These are phyloP conservation scores for Sebastes schlegelii DNA, from an alignment of 2,113 vertebrate species.

Conservation along the genomic window DNA sequence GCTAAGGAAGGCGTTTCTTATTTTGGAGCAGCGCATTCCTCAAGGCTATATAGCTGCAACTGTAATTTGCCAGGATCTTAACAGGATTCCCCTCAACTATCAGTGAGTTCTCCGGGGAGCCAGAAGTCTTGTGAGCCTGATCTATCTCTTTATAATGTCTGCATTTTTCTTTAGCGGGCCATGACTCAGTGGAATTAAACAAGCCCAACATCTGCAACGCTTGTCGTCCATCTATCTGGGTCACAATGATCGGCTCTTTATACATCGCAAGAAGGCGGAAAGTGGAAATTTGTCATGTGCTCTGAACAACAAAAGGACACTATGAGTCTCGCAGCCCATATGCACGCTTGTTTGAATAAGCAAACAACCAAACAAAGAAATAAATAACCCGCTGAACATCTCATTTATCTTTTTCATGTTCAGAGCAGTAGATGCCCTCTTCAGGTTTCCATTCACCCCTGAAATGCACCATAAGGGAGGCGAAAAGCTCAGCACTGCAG, in stretches of 20 bases:
- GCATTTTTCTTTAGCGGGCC: constrained; percentile 50
- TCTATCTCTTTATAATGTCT: constrained; percentile 62
- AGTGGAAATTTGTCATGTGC: constrained; percentile 37
- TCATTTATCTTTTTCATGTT: constrained; percentile 32
- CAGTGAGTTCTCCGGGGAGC: constrained; percentile 53
- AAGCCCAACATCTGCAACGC: constrained; percentile 54
- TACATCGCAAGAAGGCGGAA: constrained; percentile 37
- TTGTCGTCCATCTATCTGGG: constrained; percentile 73
- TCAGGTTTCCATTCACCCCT: constrained; percentile 29
- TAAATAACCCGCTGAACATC: background rate
- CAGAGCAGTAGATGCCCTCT: background rate
- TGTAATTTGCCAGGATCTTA: constrained; percentile 61
- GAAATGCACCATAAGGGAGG: constrained; percentile 24
- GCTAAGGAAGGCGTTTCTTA: constrained; percentile 37
- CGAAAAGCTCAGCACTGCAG: constrained; percentile 6
- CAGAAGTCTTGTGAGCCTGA: constrained; percentile 57
- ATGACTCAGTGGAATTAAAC: constrained; percentile 72
- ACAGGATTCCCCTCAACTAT: constrained; percentile 60
- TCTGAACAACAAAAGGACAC: constrained; percentile 5
- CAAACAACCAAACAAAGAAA: constrained; percentile 4
- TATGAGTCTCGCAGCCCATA: background rate
- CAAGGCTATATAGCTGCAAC: constrained; percentile 32
- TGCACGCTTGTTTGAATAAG: background rate
- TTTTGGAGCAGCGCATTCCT: constrained; percentile 47
- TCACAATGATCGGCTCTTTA: constrained; percentile 62